Percentiles rank a stretch among this genome's conserved stretches.
phyloP scores from a whole-genome alignment of 2,888 invertebrate genomes.

The Hymenopus coronatus region DNA sequence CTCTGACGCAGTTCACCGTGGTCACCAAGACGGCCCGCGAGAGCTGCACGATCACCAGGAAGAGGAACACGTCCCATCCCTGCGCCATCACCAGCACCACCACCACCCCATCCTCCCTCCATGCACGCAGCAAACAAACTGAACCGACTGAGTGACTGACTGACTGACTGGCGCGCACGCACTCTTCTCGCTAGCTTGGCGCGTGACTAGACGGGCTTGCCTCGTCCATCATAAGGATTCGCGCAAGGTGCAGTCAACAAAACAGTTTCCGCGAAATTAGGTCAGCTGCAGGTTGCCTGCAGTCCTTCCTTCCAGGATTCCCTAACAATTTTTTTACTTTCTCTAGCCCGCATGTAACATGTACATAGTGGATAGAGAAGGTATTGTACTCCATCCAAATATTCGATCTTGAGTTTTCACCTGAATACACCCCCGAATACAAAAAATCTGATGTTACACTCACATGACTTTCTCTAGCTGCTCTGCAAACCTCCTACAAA shows the following conservation, averaged over 20 bases:
- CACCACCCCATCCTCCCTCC: not conserved
- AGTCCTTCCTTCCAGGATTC: too few relatives aligned
- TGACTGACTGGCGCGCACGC: not conserved
- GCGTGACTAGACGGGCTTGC: not conserved
- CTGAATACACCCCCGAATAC: too few relatives aligned
- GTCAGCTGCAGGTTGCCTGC: not conserved
- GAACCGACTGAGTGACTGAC: not conserved
- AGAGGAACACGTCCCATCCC: slow-evolving; percentile 4
- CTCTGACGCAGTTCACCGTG: not conserved
- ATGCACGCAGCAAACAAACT: not conserved
- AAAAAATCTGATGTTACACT: too few relatives aligned
- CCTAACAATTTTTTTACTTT: too few relatives aligned
- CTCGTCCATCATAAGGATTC: not conserved
- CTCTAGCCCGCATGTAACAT: too few relatives aligned
- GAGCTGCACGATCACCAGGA: not conserved
- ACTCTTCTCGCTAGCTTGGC: not conserved
- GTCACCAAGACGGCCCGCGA: not conserved
- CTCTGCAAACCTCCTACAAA: too few relatives aligned
- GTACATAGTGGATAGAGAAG: too few relatives aligned
- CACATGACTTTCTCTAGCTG: too few relatives aligned
- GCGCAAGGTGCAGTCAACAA: not conserved
- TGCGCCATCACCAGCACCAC: slow-evolving; percentile 5
- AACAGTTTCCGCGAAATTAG: not conserved
- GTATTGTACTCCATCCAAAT: too few relatives aligned
- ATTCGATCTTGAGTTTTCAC: too few relatives aligned